A percentile compares a stretch with the other conserved stretches of the same genome.
phyloP scores from a whole-genome alignment of 2,113 vertebrate genomes.

The Haplochromis vanheusdeni region DNA sequence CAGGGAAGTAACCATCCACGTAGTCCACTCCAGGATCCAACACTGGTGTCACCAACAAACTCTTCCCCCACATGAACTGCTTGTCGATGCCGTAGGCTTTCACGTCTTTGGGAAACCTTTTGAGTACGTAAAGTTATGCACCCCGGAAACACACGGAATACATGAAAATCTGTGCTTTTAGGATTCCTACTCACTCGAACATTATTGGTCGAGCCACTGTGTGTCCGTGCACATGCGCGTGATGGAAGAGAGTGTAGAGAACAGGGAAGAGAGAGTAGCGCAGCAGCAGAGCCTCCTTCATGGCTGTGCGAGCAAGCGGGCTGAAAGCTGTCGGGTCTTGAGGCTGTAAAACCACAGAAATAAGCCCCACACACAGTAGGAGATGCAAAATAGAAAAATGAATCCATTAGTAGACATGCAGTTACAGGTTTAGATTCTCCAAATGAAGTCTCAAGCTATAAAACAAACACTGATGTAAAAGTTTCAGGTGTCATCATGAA shows the following conservation, averaged over 20 bases:
- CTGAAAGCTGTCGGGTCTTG: slow-evolving; percentile 81
- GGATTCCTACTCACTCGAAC: slow-evolving; percentile 75
- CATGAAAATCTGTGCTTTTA: not conserved
- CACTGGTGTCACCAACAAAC: slow-evolving; percentile 80
- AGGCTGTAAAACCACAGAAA: slow-evolving; percentile 54
- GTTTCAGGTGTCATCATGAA: not conserved
- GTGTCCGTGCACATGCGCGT: slow-evolving; percentile 74
- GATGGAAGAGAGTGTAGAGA: slow-evolving; percentile 87
- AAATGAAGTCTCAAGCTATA: not conserved
- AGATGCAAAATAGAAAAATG: not conserved
- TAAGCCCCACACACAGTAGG: not conserved
- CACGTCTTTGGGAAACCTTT: slow-evolving; percentile 76
- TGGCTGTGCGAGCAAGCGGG: slow-evolving; percentile 65
- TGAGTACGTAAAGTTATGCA: not conserved
- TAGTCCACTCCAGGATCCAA: slow-evolving; percentile 69
- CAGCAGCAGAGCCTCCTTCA: slow-evolving; percentile 77
- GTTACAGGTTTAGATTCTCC: not conserved
- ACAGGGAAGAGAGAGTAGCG: slow-evolving; percentile 82
- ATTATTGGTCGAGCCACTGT: slow-evolving; percentile 78
- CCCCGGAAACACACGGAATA: not conserved
- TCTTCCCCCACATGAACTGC: slow-evolving; percentile 83
- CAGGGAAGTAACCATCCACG: slow-evolving; percentile 77
- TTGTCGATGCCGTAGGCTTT: slow-evolving; percentile 74
- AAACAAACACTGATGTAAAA: not conserved
- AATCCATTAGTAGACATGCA: not conserved